These are phyloP conservation scores for Monarcha castaneiventris DNA, from an alignment of 2,113 vertebrate species.

Conservation along the genomic window DNA sequence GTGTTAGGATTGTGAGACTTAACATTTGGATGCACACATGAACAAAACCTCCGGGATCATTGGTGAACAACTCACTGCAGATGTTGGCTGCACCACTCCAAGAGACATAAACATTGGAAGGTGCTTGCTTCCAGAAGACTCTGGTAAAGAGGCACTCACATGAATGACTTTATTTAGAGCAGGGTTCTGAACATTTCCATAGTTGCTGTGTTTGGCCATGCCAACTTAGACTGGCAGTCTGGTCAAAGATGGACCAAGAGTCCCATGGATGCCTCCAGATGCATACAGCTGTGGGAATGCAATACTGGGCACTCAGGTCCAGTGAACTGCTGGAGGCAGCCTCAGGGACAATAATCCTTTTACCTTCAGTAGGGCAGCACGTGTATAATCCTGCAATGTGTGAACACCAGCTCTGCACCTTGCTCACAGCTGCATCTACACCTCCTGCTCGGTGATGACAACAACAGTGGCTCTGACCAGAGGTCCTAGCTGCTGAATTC, in stretches of 20 bases:
- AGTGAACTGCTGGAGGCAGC: not conserved
- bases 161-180: not conserved
- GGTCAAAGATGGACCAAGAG: not conserved
- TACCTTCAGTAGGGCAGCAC: not conserved
- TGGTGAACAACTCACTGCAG: rapidly evolving
- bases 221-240: not conserved
- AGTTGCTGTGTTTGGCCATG: not conserved
- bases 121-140: not conserved
- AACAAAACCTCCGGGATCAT: not conserved
- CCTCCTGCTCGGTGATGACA: not conserved
- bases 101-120: not conserved
- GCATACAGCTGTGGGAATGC: not conserved
- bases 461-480: not conserved
- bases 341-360: not conserved
- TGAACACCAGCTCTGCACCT: not conserved
- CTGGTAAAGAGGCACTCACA: not conserved
- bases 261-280: not conserved
- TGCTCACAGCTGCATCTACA: not conserved
- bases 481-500: not conserved
- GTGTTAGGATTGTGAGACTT: not conserved
- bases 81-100: not conserved
- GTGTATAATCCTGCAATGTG: rapidly evolving
- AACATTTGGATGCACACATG: not conserved
- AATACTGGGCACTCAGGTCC: not conserved
- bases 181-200: not conserved